Base-by-base conservation (phyloP, 2,888 invertebrate genomes). In the Holacanthella duospinosa region DNA sequence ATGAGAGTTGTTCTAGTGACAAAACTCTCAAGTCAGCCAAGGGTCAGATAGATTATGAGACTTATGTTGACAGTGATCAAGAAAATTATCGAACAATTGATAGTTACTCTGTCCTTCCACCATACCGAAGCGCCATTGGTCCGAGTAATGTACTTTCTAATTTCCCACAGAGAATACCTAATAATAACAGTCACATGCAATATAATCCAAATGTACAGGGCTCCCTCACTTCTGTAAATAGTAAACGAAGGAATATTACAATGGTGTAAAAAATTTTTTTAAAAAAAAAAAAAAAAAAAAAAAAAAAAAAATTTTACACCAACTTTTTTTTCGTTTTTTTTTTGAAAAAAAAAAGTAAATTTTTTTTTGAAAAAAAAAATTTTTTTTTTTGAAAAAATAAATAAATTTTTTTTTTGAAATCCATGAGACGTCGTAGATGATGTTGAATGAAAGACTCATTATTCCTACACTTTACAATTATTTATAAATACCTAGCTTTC, bases 201-300 rank as follows among this genome's bases (percentile, higher is more conserved):
- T 82, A 80, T 74, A 81, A 80, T 73, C 77, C 80, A 3, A 82
- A 80, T 73, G 74, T 81, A 55, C 82, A 82, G 72, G 82, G 82
- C 12, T 82, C 82, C 1, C 75, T 82, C 74, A 81, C 79, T 67
- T 82, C 82, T 1, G 82, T 83, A 43, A 82, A 81, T 62, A 74
- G 73, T 71, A 77, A 82, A 60, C 59, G 66, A 69, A 75, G 83
- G 56, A 83, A 83, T 74, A 81, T 83, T 36, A 83, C 83, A 53
- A 83, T 83, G 82, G 83, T 83, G 66, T 83, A 21, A 48, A 48
- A 9, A n/a, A n/a, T n/a, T n/a, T n/a, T n/a, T n/a, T n/a, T n/a
- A n/a, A n/a, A n/a, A n/a, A n/a, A n/a, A n/a, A n/a, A n/a, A n/a
- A n/a, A n/a, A n/a, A n/a, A n/a, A n/a, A n/a, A n/a, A n/a, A n/a